Percentiles rank a stretch among this genome's conserved stretches.
These are phyloP conservation scores for Rhizomys pruinosus DNA, from an alignment of 2,113 vertebrate genomes.

Conservation along the genomic window DNA sequence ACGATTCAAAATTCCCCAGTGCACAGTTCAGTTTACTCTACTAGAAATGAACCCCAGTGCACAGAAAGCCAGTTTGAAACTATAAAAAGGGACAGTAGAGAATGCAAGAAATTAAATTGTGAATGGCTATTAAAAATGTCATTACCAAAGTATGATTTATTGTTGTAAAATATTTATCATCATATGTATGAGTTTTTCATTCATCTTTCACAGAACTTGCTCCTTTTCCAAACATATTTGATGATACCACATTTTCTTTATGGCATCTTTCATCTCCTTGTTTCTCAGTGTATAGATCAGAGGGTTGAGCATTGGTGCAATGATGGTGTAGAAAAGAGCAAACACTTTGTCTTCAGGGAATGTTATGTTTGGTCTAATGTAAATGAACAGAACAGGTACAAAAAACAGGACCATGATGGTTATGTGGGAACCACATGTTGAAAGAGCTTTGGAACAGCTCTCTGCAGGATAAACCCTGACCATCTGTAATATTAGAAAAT, in stretches of 20 bases:
- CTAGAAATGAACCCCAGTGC: background rate
- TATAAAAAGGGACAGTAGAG: background rate
- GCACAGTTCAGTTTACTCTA: background rate
- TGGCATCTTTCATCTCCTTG: constrained; percentile 34
- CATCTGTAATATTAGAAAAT: background rate
- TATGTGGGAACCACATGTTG: constrained; percentile 34
- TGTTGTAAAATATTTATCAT: too few species aligned
- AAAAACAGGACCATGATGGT: background rate
- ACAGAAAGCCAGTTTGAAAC: background rate
- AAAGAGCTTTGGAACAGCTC: constrained; percentile 32
- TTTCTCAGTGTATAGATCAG: constrained; percentile 67
- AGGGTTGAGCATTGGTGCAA: constrained; percentile 52
- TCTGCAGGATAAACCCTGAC: background rate
- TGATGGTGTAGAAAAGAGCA: constrained; percentile 54
- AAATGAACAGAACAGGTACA: constrained; percentile 5
- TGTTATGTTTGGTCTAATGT: background rate
- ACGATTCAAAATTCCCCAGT: background rate
- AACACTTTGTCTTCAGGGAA: constrained; percentile 58
- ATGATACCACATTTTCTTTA: background rate
- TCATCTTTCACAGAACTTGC: background rate
- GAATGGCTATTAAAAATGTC: background rate
- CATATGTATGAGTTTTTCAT: background rate
- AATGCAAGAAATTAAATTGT: too few species aligned
- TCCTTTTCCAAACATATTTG: background rate
- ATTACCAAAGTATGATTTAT: background rate